Percentiles rank a stretch among this genome's conserved stretches.
phyloP scores from a whole-genome alignment of 2,113 vertebrate genomes.

The Ceuthmochares aereus region DNA sequence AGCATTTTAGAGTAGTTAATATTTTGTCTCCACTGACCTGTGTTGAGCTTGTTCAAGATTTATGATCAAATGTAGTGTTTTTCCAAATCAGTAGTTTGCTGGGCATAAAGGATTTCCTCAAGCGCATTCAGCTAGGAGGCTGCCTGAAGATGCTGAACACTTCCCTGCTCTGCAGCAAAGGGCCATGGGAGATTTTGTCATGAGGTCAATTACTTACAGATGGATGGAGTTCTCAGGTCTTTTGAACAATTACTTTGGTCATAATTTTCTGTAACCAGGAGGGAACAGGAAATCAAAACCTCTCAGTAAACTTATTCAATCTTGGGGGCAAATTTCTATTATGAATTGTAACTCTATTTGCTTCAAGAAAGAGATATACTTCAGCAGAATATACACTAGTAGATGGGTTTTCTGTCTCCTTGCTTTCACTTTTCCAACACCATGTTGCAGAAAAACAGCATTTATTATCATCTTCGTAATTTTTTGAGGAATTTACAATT shows the following conservation, averaged over 20 bases:
- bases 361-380: not conserved
- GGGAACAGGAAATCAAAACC: not conserved
- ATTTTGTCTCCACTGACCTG: not conserved
- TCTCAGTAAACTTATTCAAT: not conserved
- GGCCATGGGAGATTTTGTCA: not conserved
- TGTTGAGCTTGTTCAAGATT: not conserved
- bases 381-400: not conserved
- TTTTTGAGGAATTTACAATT: not conserved
- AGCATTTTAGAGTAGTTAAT: constrained; percentile 1
- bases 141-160: not conserved
- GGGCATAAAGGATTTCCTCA: not conserved
- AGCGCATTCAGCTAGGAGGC: not conserved
- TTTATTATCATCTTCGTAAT: not conserved
- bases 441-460: not conserved
- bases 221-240: not conserved
- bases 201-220: not conserved
- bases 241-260: not conserved
- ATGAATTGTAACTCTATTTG: not conserved
- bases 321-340: not conserved
- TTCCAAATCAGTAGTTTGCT: constrained; percentile 7
- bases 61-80: not conserved
- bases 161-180: not conserved
- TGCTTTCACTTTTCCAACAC: not conserved
- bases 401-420: not conserved
- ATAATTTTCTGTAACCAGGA: not conserved